Evolutionary conservation across 2,888 invertebrate genomes (phyloP).

Genomic region (Cerceris rybyensis): DNA sequence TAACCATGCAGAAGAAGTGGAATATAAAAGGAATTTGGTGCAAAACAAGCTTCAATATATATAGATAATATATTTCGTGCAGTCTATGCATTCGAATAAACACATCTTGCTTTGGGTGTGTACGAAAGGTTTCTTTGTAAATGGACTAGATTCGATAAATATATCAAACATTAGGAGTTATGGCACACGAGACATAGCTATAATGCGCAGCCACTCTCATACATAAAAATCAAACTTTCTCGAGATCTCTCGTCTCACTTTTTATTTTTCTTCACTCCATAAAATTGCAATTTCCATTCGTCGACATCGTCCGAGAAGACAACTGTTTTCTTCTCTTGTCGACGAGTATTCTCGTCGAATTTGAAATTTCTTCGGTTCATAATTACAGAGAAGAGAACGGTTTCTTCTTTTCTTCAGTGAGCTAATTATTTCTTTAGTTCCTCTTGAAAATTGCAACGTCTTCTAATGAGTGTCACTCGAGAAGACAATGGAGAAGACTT

Average conservation of each 20-base stretch:
- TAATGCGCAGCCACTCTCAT: slow-evolving; percentile 53
- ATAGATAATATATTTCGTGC: slow-evolving; percentile 76
- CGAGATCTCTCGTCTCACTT: slow-evolving; percentile 27
- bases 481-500: too few relatives aligned
- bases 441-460: neutral
- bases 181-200: slow-evolving; percentile 64
- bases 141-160: slow-evolving; percentile 72
- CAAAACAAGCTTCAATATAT: slow-evolving; percentile 4
- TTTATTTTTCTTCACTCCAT: neutral
- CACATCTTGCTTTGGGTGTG: slow-evolving; percentile 71
- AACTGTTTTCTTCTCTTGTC: too few relatives aligned
- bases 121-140: slow-evolving; percentile 71
- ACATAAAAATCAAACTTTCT: slow-evolving; percentile 41
- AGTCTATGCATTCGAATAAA: slow-evolving; percentile 76
- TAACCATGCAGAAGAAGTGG: too few relatives aligned
- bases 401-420: neutral
- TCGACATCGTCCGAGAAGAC: neutral
- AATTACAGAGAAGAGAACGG: neutral
- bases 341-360: too few relatives aligned
- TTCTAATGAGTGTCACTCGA: too few relatives aligned
- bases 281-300: neutral
- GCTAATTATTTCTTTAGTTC: neutral
- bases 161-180: slow-evolving; percentile 76
- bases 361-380: neutral
- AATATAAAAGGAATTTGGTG: too few relatives aligned